A percentile compares a stretch with the other conserved stretches of the same genome.
Conservation (phyloP, 2,113 vertebrate genomes). For the Burhinus oedicnemus region DNA sequence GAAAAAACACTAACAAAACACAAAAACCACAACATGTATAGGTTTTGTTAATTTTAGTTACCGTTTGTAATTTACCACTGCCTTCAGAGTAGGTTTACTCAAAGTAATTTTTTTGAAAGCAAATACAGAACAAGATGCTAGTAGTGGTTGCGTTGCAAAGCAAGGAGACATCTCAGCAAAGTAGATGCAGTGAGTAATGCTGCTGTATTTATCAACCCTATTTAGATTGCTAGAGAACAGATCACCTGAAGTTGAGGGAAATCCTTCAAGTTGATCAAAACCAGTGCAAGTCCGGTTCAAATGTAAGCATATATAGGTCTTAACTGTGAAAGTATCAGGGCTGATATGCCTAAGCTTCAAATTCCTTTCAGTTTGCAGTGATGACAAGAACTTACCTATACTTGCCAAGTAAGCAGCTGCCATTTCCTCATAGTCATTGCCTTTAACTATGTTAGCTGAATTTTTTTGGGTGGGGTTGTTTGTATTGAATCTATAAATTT, state of each 20-base stretch:
- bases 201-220: not conserved
- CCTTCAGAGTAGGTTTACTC: not conserved
- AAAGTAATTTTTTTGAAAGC: not conserved
- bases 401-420: not conserved
- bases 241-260: not conserved
- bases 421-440: not conserved
- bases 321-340: not conserved
- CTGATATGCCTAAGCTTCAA: not conserved
- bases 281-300: not conserved
- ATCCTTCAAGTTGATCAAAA: not conserved
- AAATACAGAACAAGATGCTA: not conserved
- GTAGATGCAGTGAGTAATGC: not conserved
- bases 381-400: not conserved
- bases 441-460: not conserved
- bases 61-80: not conserved
- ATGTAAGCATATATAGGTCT: not conserved
- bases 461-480: not conserved
- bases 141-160: not conserved
- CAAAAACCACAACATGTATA: rapidly evolving
- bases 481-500: not conserved
- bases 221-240: not conserved
- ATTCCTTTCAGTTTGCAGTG: not conserved
- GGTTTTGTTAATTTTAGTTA: not conserved
- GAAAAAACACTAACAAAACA: not conserved
- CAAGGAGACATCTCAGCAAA: not conserved